These are phyloP conservation scores for Aphelenchoides avenae DNA, from an alignment of 1,140 invertebrate species.

Conservation along the genomic window DNA sequence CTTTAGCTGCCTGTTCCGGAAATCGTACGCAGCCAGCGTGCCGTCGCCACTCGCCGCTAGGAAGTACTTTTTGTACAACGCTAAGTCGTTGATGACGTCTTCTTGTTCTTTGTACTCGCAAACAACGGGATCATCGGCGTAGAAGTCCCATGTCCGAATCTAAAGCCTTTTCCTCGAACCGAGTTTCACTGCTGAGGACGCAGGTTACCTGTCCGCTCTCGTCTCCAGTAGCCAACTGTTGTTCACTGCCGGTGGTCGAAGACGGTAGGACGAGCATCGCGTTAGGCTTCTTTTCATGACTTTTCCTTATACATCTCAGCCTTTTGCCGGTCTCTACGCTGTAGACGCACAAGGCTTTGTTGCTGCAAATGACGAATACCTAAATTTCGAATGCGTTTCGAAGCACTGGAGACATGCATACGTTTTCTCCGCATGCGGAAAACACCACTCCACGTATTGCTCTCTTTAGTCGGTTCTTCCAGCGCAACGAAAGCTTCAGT, in stretches of 20 bases:
- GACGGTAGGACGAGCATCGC: slow-evolving; percentile 12
- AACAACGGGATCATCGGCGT: slow-evolving; percentile 8
- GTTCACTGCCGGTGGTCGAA: not conserved
- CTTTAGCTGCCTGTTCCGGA: slow-evolving; percentile 14
- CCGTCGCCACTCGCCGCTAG: slow-evolving; percentile 29
- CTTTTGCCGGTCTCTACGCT: slow-evolving; percentile 29
- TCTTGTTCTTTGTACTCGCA: slow-evolving; percentile 21
- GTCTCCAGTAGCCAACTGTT: slow-evolving; percentile 17
- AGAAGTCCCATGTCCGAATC: slow-evolving; percentile 30
- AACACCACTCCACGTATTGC: slow-evolving; percentile 21
- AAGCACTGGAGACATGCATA: slow-evolving; percentile 8
- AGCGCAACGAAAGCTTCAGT: too few relatives aligned
- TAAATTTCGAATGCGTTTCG: slow-evolving; percentile 2
- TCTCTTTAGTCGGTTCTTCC: slow-evolving; percentile 17
- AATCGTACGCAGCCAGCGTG: slow-evolving; percentile 28
- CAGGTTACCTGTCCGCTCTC: slow-evolving; percentile 25
- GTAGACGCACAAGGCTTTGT: slow-evolving; percentile 22
- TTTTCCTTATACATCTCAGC: slow-evolving; percentile 22
- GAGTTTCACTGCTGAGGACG: not conserved
- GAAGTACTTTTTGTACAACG: slow-evolving; percentile 9
- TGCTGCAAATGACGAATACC: slow-evolving; percentile 4
- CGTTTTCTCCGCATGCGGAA: slow-evolving; percentile 16
- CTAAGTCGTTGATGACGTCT: slow-evolving; percentile 26
- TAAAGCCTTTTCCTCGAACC: slow-evolving; percentile 3
- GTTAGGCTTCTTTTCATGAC: slow-evolving; percentile 22